Base-by-base conservation (phyloP, 1,140 invertebrate genomes). In the Lineus longissimus region DNA sequence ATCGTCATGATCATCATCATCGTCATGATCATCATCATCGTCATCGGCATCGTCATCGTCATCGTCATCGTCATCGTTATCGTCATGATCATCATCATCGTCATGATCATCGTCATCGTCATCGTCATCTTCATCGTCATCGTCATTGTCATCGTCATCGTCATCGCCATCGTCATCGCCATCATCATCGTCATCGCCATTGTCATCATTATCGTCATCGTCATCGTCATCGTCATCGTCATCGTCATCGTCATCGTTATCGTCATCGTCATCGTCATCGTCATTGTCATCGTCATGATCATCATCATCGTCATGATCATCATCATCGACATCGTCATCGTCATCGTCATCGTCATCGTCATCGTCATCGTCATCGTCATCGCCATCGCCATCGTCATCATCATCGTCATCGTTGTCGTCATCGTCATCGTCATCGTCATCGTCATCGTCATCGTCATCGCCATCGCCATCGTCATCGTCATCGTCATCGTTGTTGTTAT, bases 401-500 rank as follows among this genome's bases (percentile, higher is more conserved):
- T 43, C 40, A 43, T 43, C 40, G 40, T 43, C 40, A n/a, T 43
- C 40, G 40, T 43, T n/a, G 40, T 43, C 40, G 40, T 43, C 40
- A n/a, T 43, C 40, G 40, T 43, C 40, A n/a, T 43, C 40, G 40
- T 43, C 40, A n/a, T 43, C 40, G 40, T 43, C 40, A 43, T 43
- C 40, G 40, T 43, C 40, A 43, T 43, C 40, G 40, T 43, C 40
- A 43, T 43, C 40, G 11, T 43, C 40, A 13, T 13, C 40, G 11
- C 40, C 11, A n/a, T 43, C n/a, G 11, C n/a, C 40, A 43, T 43
- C 40, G n/a, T 43, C 40, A 43, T 43, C 40, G n/a, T n/a, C 40
- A 43, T 43, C 40, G n/a, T 43, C 40, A 43, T 43, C 40, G n/a
- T 43, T n/a, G n/a, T 43, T n/a, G n/a, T 43, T n/a, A 43, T 43